A percentile compares a stretch with the other conserved stretches of the same genome.
phyloP scores from a whole-genome alignment of 2,113 vertebrate species.

The Dermatemys mawii region DNA sequence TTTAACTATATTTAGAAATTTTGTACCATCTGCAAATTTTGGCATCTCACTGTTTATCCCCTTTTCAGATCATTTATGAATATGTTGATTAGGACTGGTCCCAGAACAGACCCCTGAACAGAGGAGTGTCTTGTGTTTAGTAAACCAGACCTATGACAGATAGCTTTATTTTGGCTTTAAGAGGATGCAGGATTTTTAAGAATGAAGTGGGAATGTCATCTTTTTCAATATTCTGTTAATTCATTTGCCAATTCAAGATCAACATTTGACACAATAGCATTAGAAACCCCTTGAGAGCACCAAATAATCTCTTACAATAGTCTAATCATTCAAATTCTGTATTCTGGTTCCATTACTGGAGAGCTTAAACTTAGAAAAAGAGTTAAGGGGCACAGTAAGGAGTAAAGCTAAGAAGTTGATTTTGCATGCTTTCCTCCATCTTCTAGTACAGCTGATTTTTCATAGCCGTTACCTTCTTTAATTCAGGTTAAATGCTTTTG shows the following conservation, averaged over 20 bases:
- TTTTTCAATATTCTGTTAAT: neutral
- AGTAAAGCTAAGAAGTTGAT: neutral
- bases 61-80: too few relatives aligned
- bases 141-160: neutral
- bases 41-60: too few relatives aligned
- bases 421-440: neutral
- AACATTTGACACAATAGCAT: neutral
- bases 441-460: neutral
- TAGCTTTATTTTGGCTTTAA: neutral
- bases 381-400: neutral
- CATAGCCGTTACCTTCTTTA: neutral
- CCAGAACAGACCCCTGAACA: too few relatives aligned
- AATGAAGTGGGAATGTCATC: neutral
- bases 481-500: neutral
- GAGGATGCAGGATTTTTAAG: neutral
- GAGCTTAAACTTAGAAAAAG: neutral
- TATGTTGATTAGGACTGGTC: too few relatives aligned
- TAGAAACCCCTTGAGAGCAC: neutral
- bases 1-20: too few relatives aligned
- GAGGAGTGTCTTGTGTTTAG: neutral
- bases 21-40: too few relatives aligned
- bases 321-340: neutral
- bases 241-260: neutral
- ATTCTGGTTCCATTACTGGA: neutral
- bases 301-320: neutral